phyloP scores from a whole-genome alignment of 2,797 vertebrate genomes.

The Arremon aurantiirostris region DNA sequence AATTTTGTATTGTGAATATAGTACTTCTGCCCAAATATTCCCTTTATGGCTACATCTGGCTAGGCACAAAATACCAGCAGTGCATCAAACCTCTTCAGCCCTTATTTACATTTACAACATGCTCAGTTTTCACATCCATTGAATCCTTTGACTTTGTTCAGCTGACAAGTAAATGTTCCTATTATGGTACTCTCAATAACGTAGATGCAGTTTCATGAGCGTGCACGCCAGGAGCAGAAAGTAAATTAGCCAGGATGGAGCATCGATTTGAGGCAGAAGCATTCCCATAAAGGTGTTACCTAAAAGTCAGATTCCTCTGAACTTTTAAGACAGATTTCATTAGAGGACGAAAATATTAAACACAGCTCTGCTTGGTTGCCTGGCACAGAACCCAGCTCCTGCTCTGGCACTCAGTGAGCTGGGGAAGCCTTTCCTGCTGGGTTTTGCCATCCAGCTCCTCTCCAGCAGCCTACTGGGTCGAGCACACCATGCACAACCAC shows the following conservation, averaged over 20 bases:
- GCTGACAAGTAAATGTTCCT: background rate
- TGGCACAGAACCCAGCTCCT: fast-evolving
- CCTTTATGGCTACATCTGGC: background rate
- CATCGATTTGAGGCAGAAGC: background rate
- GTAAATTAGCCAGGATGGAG: background rate
- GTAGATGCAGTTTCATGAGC: background rate
- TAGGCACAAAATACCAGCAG: background rate
- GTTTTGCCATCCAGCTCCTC: background rate
- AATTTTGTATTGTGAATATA: background rate
- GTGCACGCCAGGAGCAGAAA: background rate
- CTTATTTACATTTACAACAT: constrained; percentile 10
- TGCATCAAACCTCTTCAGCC: background rate
- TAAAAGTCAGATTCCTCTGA: background rate
- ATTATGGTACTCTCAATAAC: background rate
- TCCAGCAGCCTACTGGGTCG: background rate
- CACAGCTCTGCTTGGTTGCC: fast-evolving
- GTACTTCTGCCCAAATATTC: background rate
- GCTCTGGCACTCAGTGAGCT: background rate
- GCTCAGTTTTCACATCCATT: background rate
- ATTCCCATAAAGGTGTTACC: background rate
- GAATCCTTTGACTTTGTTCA: constrained; percentile 8
- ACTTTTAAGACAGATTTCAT: background rate
- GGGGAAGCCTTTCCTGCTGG: background rate
- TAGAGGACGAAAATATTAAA: background rate
- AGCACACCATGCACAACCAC: background rate